Conservation (phyloP, 2,888 invertebrate genomes). For the Cordilura impudica region DNA sequence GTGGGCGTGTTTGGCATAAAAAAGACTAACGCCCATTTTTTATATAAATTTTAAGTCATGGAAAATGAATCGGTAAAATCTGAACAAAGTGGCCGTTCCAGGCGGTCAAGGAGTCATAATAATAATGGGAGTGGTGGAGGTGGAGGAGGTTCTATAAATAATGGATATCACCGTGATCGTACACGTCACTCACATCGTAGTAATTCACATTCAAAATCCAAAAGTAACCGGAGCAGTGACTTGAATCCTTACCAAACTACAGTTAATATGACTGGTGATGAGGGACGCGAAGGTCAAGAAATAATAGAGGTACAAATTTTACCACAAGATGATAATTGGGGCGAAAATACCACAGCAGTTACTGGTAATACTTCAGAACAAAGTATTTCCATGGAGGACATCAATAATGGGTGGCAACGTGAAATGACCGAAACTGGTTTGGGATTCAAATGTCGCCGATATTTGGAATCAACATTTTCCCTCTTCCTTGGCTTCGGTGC, state of each 20-base stretch:
- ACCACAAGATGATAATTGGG: constrained; percentile 98
- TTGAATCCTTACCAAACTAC: constrained; percentile 94
- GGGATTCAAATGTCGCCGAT: constrained; percentile 88
- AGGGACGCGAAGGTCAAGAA: constrained; percentile 89
- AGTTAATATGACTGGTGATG: constrained; percentile 85
- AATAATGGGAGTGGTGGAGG: constrained; percentile 67
- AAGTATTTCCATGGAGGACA: constrained; percentile 95
- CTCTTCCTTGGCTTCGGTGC: constrained; percentile 88
- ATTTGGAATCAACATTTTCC: constrained; percentile 89
- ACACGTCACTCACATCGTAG: constrained; percentile 81
- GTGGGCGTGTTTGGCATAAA: constrained; percentile 42
- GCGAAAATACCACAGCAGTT: constrained; percentile 98
- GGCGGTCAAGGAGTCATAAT: constrained; percentile 83
- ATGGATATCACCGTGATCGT: constrained; percentile 80
- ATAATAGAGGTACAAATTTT: constrained; percentile 97
- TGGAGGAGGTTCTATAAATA: constrained; percentile 75
- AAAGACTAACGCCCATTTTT: constrained; percentile 15
- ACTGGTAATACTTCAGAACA: constrained; percentile 98
- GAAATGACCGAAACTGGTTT: constrained; percentile 84
- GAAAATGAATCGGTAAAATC: constrained; percentile 96
- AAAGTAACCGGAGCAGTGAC: constrained; percentile 79
- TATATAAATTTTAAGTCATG: constrained; percentile 79
- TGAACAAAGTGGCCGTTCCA: constrained; percentile 90
- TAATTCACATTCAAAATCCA: constrained; percentile 80
- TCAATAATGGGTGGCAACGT: constrained; percentile 90